Evolutionary conservation across 1,140 invertebrate species (phyloP), one percentile per base, ranked within the genome.

Genomic region (Heterodera carotae): DNA sequence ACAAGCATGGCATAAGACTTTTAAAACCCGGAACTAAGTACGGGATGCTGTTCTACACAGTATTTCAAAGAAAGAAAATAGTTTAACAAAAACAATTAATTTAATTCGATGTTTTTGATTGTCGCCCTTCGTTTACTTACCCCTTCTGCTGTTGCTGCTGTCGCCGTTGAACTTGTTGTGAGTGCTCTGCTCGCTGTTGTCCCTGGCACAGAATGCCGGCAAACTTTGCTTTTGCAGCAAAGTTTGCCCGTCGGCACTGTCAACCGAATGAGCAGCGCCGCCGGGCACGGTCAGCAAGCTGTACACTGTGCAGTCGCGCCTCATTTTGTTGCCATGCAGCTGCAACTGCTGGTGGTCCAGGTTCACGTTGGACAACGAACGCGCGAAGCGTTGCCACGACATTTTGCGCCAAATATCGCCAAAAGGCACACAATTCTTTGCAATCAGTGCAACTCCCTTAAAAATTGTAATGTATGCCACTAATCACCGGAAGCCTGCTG

Each of bases 381-480:
- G 62, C 62, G 62, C 62, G 15, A 29, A 15, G 29, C 18, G 27
- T 29, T 29, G 62, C 62, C 10, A 66, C n/a, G 62, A 66, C 33
- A 31, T 66, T 29, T 34, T 29, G 62, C 62, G 62, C 62, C 27
- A 66, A 29, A 15, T 66, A 15, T 34, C 27, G 29, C 62, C 62
- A 66, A 66, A 31, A 15, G 27, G 8, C 8, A 33, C 62, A 31
- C 27, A 66, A 66, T 66, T 66, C 29, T 7, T 29, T n/a, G 62
- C 62, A 22, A 66, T 29, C 62, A 29, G 62, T 31, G 29, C 33
- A 31, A 66, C 62, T 25, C 62, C 62, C 62, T 66, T 12, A 10
- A 66, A 66, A 66, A 62, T n/a, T 62, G 60, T 62, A 62, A 12
- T 25, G 22, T 62, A 62, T 62, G 8, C 22, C 60, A 62, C n/a